Base-by-base conservation (phyloP, 2,888 invertebrate species). In the Crematogaster levior region DNA sequence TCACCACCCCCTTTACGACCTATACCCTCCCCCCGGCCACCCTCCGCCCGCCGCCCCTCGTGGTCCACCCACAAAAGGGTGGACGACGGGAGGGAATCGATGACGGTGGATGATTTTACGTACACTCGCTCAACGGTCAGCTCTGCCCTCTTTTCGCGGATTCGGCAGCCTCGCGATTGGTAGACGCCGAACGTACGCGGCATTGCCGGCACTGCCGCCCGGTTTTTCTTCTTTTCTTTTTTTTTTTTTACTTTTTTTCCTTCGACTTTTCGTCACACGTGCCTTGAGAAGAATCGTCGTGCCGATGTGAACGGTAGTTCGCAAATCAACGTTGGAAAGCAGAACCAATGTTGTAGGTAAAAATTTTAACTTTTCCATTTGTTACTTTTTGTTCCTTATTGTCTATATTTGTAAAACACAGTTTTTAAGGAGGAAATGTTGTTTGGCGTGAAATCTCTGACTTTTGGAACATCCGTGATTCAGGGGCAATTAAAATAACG, bases 81-180 rank as follows among this genome's bases (percentile, higher is more conserved):
- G 89, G 89, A 84, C 89, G 86, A 84, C 87, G 87, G 87, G 87
- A 90, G 89, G 91, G 92, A 93, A 93, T 92, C 93, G 93, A 93
- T 92, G 93, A 93, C 92, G 93, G 90, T 91, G 90, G 93, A 93
- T 93, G 93, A 93, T 93, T 93, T 92, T 92, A 91, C 92, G 89
- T 91, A 90, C 88, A 91, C 90, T 87, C 82, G 84, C 86, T 82
- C 83, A 84, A 85, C 90, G 89, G 87, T 89, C 89, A 89, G 87
- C 86, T 89, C 89, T 89, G 89, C 90, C 89, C 89, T 90, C 90
- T 89, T 89, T 90, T 88, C 90, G 87, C 81, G 89, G 83, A 85
- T 90, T 90, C 86, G 89, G 90, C 79, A 88, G 89, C 84, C 80
- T 85, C 89, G 84, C 85, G 82, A 84, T 86, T 82, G 72, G 74